phyloP scores from a whole-genome alignment of 2,888 invertebrate genomes.

The Caenorhabditis imperialis region DNA sequence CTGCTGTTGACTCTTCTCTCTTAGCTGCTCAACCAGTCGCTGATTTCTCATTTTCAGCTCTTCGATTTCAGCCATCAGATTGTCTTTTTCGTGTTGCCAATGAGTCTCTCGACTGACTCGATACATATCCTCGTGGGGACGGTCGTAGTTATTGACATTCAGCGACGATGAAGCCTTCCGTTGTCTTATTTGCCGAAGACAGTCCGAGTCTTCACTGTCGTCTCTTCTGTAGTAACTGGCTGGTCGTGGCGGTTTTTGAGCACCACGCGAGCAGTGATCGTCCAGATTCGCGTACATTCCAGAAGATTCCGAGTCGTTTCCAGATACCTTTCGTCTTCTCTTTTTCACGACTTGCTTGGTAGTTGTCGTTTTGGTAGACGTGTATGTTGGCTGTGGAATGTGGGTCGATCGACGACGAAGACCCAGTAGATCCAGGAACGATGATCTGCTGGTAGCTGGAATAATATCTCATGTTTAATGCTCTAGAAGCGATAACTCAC shows the following conservation, averaged over 20 bases:
- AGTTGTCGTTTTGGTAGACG: constrained; percentile 24
- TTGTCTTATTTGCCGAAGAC: constrained; percentile 38
- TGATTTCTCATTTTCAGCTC: constrained; percentile 68
- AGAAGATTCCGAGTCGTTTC: constrained; percentile 52
- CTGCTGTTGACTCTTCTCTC: constrained; percentile 72
- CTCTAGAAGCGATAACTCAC: constrained; percentile 55
- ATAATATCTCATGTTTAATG: constrained; percentile 4
- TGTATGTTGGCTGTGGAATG: constrained; percentile 42
- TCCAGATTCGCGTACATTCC: constrained; percentile 49
- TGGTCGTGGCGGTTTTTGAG: constrained; percentile 57
- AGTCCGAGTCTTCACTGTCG: constrained; percentile 63
- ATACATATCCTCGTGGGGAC: constrained; percentile 36
- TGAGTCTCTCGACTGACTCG: constrained; percentile 59
- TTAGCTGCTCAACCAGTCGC: constrained; percentile 72
- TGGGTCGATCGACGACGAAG: constrained; percentile 56
- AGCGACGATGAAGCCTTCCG: constrained; percentile 58
- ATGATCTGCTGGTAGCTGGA: constrained; percentile 73
- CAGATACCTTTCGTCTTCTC: constrained; percentile 46
- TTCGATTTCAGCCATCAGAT: constrained; percentile 64
- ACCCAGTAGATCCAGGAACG: constrained; percentile 73
- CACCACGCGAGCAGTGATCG: constrained; percentile 44
- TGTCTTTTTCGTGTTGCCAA: constrained; percentile 61
- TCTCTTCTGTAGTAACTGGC: constrained; percentile 61
- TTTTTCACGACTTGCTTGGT: constrained; percentile 47
- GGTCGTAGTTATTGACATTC: constrained; percentile 47